Conservation (phyloP, 2,888 invertebrate species). For the Nephrotoma guestfalica region DNA sequence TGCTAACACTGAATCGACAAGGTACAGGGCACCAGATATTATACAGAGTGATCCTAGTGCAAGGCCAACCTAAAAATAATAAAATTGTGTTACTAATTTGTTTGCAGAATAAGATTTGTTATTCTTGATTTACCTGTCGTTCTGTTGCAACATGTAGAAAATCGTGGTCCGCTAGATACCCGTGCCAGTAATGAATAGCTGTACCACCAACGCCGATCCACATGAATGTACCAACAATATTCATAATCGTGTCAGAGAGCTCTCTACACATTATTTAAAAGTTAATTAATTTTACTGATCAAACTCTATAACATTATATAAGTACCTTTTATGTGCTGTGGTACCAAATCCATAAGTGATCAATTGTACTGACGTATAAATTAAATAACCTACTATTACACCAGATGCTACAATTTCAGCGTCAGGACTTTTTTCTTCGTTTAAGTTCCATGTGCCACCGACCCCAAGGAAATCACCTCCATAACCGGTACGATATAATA, state of each 20-base stretch:
- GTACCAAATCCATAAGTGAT: slow-evolving; percentile 63
- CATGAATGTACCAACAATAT: slow-evolving; percentile 69
- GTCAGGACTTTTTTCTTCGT: slow-evolving; percentile 76
- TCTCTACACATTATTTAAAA: slow-evolving; percentile 36
- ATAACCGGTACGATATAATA: slow-evolving; percentile 69
- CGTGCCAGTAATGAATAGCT: slow-evolving; percentile 79
- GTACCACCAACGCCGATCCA: slow-evolving; percentile 77
- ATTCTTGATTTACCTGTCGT: slow-evolving; percentile 36
- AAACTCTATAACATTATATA: background rate
- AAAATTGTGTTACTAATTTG: background rate
- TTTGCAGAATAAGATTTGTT: background rate
- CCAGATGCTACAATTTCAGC: slow-evolving; percentile 80
- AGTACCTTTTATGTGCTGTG: slow-evolving; percentile 58
- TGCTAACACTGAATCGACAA: slow-evolving; percentile 64
- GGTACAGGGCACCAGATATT: slow-evolving; percentile 61
- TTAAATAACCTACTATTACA: slow-evolving; percentile 71
- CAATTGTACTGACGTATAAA: slow-evolving; percentile 65
- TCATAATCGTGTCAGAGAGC: slow-evolving; percentile 71
- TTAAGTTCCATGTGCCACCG: slow-evolving; percentile 80
- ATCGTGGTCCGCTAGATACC: slow-evolving; percentile 69
- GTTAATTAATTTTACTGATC: background rate
- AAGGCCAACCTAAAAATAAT: slow-evolving; percentile 46
- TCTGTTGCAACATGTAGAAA: slow-evolving; percentile 58
- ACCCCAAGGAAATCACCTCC: slow-evolving; percentile 73
- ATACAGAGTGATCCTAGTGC: slow-evolving; percentile 70